These are phyloP conservation scores for Agonopterix alstromeriana DNA, from an alignment of 2,888 invertebrate species.

Conservation along the genomic window DNA sequence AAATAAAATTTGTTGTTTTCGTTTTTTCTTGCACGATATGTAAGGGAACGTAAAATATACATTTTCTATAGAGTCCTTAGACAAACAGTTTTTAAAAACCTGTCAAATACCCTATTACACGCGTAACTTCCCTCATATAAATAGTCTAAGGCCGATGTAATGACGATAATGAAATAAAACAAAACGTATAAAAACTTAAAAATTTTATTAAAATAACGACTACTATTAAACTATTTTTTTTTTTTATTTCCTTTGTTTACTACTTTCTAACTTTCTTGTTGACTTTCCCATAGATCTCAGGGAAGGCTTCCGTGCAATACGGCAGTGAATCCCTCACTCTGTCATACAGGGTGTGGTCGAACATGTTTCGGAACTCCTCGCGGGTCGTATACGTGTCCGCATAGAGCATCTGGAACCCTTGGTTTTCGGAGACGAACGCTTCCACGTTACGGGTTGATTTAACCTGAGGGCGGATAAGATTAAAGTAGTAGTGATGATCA, in stretches of 20 bases:
- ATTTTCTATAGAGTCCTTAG: too few species aligned
- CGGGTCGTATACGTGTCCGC: constrained; percentile 86
- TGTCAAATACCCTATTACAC: too few species aligned
- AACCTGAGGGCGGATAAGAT: constrained; percentile 24
- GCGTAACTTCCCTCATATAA: too few species aligned
- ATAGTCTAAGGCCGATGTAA: too few species aligned
- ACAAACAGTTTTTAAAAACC: too few species aligned
- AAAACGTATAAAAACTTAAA: too few species aligned
- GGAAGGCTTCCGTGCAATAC: constrained; percentile 83
- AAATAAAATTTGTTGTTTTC: too few species aligned
- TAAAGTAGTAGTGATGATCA: too few species aligned
- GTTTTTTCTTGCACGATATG: too few species aligned
- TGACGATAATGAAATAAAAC: too few species aligned
- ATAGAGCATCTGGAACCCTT: constrained; percentile 90
- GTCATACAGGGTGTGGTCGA: constrained; percentile 86
- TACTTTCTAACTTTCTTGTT: constrained; percentile 73
- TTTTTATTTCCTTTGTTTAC: constrained; percentile 1
- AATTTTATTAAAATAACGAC: too few species aligned
- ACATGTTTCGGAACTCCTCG: constrained; percentile 87
- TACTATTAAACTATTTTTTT: neutral
- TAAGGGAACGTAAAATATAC: too few species aligned
- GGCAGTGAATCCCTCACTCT: constrained; percentile 73
- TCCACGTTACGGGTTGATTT: constrained; percentile 82
- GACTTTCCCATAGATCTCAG: constrained; percentile 88
- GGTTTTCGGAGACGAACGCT: constrained; percentile 79